phyloP scores from a whole-genome alignment of 2,888 invertebrate species.

The Furcula furcula region DNA sequence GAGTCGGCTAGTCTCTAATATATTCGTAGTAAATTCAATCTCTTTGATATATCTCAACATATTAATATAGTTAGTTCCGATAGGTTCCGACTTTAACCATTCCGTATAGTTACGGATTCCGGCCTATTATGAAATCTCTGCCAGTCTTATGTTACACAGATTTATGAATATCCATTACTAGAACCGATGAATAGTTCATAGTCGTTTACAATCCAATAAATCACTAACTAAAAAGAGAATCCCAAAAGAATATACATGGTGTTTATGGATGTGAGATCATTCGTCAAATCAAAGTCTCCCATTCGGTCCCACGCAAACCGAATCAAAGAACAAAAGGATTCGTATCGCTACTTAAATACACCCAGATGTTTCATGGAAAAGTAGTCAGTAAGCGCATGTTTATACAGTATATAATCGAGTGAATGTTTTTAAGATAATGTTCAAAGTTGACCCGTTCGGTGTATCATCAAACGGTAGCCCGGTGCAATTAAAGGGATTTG shows the following conservation, averaged over 20 bases:
- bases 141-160: no score
- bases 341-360: conserved; percentile 4
- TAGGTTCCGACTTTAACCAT: no score
- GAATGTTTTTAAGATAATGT: background rate
- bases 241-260: conserved; percentile 20
- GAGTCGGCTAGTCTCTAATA: no score
- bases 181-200: conserved; percentile 13
- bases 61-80: no score
- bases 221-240: conserved; percentile 21
- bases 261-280: conserved; percentile 23
- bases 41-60: no score
- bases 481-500: conserved; percentile 20
- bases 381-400: accelerated
- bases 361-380: background rate
- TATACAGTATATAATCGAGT: conserved; percentile 1
- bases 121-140: no score
- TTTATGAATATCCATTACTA: no score
- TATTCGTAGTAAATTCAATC: no score
- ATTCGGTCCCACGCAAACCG: conserved; percentile 16
- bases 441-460: conserved; percentile 7
- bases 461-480: conserved; percentile 35
- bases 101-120: no score
- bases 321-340: conserved; percentile 50
- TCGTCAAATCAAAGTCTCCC: conserved; percentile 33
- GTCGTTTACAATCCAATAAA: conserved; percentile 21